Evolutionary conservation across 37 sponge, comb jelly and placozoan species (phyloP).

Genomic region (Eunapius fragilis): DNA sequence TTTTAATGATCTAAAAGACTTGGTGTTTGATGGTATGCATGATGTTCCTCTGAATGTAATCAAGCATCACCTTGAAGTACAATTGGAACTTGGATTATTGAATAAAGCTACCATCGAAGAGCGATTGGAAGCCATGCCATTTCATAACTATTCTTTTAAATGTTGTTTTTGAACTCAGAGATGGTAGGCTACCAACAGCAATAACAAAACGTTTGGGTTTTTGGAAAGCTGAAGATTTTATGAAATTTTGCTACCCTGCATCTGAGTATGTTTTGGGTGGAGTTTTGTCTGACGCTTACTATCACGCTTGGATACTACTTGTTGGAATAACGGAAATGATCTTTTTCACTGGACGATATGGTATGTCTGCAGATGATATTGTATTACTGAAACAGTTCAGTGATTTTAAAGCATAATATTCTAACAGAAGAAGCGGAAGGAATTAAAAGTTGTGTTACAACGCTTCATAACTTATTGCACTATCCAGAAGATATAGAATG

Average conservation of each 20-base stretch:
- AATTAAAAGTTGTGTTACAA: conserved; percentile 23
- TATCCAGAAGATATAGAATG: conserved; percentile 32
- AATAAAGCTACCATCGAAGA: conserved; percentile 4
- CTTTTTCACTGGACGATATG: conserved; percentile 22
- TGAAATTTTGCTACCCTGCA: conserved; percentile 36
- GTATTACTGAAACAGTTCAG: conserved; percentile 4
- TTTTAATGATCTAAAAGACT: conserved; percentile 11
- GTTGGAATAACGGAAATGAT: conserved; percentile 29
- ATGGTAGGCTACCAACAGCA: conserved; percentile 37
- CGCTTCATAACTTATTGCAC: conserved; percentile 39
- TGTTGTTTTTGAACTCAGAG: conserved; percentile 19
- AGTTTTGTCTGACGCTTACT: conserved; percentile 12
- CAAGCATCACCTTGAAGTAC: background rate
- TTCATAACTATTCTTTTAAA: background rate
- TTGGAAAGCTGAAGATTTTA: conserved; percentile 49
- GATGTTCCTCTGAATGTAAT: conserved; percentile 1
- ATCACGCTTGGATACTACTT: conserved; percentile 29
- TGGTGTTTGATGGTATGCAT: conserved; percentile 49
- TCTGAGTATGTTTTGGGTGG: conserved; percentile 43
- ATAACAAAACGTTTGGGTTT: conserved; percentile 30
- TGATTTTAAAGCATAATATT: conserved; percentile 38
- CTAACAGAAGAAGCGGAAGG: conserved; percentile 31
- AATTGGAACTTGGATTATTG: background rate
- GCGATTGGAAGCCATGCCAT: conserved; percentile 17
- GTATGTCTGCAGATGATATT: conserved; percentile 16